Evolutionary conservation across 1,140 invertebrate species (phyloP).

Genomic region (Tetragnatha versicolor): DNA sequence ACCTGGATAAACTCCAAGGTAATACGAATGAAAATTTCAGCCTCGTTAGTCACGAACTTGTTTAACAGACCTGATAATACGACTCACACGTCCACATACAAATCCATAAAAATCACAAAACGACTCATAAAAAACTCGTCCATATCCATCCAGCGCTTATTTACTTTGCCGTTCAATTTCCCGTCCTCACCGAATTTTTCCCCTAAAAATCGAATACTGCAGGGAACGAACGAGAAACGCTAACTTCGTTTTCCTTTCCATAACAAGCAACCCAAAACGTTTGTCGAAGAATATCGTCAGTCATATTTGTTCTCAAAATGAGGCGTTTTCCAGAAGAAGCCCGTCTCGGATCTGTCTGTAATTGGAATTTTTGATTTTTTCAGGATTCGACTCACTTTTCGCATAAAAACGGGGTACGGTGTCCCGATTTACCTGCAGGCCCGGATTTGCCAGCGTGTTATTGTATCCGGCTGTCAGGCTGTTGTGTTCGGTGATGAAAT

Average conservation of each 20-base stretch:
- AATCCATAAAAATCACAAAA: no score
- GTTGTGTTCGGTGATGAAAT: not conserved
- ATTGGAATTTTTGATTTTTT: constrained; percentile 40
- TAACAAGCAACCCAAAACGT: not conserved
- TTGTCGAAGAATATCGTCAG: not conserved
- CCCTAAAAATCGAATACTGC: not conserved
- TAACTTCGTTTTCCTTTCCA: not conserved
- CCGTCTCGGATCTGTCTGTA: not conserved
- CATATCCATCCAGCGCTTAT: no score
- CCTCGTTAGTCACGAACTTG: no score
- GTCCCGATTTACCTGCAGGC: no score
- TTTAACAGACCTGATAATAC: no score
- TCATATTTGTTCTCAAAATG: constrained; percentile 24
- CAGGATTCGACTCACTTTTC: not conserved
- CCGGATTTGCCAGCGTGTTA: constrained; percentile 10
- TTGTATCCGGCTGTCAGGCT: constrained; percentile 22
- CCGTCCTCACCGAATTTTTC: not conserved
- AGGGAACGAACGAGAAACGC: not conserved
- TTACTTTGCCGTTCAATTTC: not conserved
- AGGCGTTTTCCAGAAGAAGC: constrained; percentile 3
- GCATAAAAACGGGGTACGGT: no score
- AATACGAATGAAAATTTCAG: no score
- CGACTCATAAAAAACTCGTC: no score
- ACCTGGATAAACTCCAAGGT: no score
- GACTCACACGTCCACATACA: no score